Base-by-base conservation (phyloP, 2,113 vertebrate genomes). In the Proterorhinus semilunaris region DNA sequence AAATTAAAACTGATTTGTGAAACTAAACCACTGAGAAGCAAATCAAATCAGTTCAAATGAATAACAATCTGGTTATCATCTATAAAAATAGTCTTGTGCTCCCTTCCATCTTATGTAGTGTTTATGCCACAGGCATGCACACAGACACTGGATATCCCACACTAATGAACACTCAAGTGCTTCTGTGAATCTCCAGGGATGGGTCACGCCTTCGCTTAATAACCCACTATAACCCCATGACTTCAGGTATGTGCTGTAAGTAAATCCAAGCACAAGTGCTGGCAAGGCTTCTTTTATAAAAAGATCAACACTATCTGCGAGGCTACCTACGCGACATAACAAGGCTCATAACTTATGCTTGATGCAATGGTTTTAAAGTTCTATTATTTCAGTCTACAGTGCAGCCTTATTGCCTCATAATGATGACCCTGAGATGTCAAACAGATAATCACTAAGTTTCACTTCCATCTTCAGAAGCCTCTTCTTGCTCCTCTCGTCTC, bases 261-360 rank as follows among this genome's bases (percentile, higher is more conserved):
- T 17, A 77, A 84, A 82, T 81, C 84, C 48, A 8, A 55, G 75
- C 49, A 68, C 54, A 75, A 80, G 65, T 87, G 87, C 89, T 88
- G 80, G 66, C 76, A 71, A 83, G 70, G 87, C 68, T 45, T 7
- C 49, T 85, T 36, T 92, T 91, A 92, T 87, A 91, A 92, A 92
- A 92, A 92, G 91, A 80, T 73, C 66, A 76, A 78, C 42, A 27
- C 65, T 74, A 72, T 81, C 74, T 65, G 49, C 57, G 55, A 27
- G 9, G 0, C 54, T 12, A 52, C 21, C 52, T 36, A 36, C 4
- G 67, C 51, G 47, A 16, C 71, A 69, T 52, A 61, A 57, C 45
- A 61, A 48, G 42, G 12, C 36, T 45, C 17, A 6, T 21, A 36
- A 16, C 17, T 15, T 11, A 66, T 55, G 10, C 49, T 50, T 15